phyloP scores from a whole-genome alignment of 1,140 invertebrate genomes.

The Matsumurasca onukii region DNA sequence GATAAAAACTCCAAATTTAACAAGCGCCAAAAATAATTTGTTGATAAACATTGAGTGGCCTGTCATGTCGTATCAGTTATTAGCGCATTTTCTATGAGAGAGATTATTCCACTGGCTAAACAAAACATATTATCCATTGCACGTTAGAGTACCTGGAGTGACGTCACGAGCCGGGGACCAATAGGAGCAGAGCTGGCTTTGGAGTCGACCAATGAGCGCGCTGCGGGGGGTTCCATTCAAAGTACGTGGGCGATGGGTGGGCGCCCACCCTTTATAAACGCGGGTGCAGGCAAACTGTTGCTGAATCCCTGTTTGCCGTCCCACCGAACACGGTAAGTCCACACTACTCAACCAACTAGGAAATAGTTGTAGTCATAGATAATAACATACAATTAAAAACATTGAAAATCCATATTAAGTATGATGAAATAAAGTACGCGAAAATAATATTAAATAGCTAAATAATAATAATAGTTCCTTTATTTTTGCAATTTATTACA shows the following conservation, averaged over 20 bases:
- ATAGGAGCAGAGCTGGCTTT: not conserved
- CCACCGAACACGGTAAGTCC: not conserved
- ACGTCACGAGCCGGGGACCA: not conserved
- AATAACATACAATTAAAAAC: not conserved
- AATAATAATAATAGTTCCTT: too few species aligned
- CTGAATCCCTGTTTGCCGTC: not conserved
- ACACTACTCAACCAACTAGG: not conserved
- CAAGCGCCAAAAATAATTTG: too few species aligned
- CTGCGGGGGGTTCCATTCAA: slow-evolving; percentile 11
- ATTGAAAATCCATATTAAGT: not conserved
- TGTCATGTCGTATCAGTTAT: too few species aligned
- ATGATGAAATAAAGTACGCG: not conserved
- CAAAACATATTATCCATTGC: slow-evolving; percentile 21
- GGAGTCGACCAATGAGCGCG: not conserved
- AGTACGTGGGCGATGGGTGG: slow-evolving; percentile 14
- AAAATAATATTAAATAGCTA: not conserved
- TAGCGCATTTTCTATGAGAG: slow-evolving; percentile 17
- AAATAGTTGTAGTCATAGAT: not conserved
- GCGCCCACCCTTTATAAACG: slow-evolving; percentile 7
- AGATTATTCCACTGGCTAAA: slow-evolving; percentile 4
- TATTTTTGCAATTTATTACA: too few species aligned
- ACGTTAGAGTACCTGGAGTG: slow-evolving; percentile 12
- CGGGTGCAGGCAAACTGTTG: not conserved
- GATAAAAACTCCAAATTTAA: too few species aligned
- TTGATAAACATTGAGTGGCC: too few species aligned